Conservation (phyloP, 2,113 vertebrate genomes). For the Neotragus pygmaeus region DNA sequence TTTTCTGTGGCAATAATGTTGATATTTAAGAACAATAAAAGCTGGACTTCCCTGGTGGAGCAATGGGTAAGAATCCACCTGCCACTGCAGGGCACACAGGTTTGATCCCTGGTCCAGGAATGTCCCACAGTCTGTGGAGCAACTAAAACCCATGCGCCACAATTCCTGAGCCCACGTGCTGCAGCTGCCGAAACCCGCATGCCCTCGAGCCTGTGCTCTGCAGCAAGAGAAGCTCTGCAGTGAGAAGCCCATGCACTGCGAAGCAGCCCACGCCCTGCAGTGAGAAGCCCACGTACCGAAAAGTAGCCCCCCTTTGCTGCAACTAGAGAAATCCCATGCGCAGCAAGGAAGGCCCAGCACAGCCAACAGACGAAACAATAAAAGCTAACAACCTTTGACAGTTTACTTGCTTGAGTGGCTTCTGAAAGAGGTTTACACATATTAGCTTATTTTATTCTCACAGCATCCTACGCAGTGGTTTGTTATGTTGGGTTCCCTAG, state of each 20-base stretch:
- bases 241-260: not conserved
- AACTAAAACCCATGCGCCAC: not conserved
- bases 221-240: not conserved
- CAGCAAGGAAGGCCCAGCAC: not conserved
- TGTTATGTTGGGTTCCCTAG: not conserved
- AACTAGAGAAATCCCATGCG: not conserved
- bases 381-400: not conserved
- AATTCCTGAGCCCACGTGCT: not conserved
- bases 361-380: not conserved
- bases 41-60: not conserved
- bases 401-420: not conserved
- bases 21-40: not conserved
- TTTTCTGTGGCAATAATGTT: not conserved
- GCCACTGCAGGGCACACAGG: not conserved
- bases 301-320: not conserved
- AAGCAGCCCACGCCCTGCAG: not conserved
- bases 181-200: not conserved
- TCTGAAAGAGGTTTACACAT: not conserved
- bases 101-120: not conserved
- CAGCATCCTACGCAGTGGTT: not conserved
- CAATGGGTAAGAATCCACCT: not conserved
- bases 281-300: fast-evolving
- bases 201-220: not conserved
- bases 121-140: not conserved
- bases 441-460: not conserved